phyloP scores from a whole-genome alignment of 2,113 vertebrate species.

The Neogale vison region DNA sequence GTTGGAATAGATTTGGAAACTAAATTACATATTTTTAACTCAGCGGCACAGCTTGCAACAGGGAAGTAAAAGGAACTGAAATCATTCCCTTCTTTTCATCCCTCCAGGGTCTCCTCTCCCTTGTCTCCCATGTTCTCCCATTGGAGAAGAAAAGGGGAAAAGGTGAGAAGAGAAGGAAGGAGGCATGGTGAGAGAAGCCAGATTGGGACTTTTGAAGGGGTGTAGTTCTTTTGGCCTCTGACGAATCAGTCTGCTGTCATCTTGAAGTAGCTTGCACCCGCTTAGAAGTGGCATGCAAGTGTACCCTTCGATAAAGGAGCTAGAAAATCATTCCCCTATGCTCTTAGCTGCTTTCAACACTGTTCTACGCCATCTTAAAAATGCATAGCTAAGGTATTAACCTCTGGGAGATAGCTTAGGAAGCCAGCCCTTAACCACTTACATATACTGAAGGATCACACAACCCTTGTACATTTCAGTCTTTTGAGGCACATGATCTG shows the following conservation, averaged over 20 bases:
- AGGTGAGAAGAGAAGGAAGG: constrained; percentile 46
- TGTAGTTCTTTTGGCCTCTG: neutral
- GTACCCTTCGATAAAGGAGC: neutral
- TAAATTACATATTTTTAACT: constrained; percentile 80
- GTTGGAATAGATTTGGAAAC: constrained; percentile 79
- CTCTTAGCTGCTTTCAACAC: neutral
- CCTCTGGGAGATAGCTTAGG: neutral
- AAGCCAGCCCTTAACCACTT: neutral
- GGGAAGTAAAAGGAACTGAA: constrained; percentile 61
- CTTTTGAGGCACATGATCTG: neutral
- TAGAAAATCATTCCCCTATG: neutral
- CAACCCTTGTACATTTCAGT: neutral
- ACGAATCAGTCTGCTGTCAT: neutral
- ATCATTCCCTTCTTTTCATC: constrained; percentile 65
- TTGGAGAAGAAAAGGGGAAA: constrained; percentile 48
- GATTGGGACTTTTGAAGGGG: constrained; percentile 26
- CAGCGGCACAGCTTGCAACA: constrained; percentile 70
- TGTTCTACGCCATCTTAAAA: neutral
- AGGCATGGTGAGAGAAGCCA: constrained; percentile 17
- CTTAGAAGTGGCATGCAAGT: neutral
- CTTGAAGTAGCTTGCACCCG: constrained; percentile 6
- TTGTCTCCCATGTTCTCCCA: constrained; percentile 27
- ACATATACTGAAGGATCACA: neutral
- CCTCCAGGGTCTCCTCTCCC: constrained; percentile 55
- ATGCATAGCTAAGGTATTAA: neutral